Conservation (phyloP, 2,113 vertebrate genomes). For the Canis aureus region DNA sequence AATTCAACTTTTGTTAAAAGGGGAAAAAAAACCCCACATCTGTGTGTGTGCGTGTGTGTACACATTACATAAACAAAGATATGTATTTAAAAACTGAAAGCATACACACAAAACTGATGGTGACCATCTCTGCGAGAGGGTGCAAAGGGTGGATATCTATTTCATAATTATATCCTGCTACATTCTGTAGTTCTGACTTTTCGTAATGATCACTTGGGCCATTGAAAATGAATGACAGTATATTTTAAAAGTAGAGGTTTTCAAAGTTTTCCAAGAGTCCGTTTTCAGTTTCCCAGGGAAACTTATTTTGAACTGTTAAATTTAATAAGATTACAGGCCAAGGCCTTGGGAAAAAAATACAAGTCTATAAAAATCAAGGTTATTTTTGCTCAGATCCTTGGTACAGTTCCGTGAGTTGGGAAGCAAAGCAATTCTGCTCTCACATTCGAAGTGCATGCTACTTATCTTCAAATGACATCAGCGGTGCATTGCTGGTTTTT, state of each 20-base stretch:
- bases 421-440: neutral
- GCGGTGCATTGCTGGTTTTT: fast-evolving
- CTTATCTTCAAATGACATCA: fast-evolving
- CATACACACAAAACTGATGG: neutral
- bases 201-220: neutral
- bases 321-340: constrained; percentile 64
- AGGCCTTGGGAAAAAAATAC: constrained; percentile 58
- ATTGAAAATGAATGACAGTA: neutral
- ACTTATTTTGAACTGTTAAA: constrained; percentile 69
- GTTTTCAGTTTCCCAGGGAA: constrained; percentile 67
- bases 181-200: neutral
- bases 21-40: neutral
- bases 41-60: neutral
- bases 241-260: neutral
- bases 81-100: neutral
- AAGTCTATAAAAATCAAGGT: constrained; percentile 78
- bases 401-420: neutral
- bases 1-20: neutral
- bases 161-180: neutral
- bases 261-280: neutral
- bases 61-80: fast-evolving
- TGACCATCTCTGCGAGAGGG: neutral
- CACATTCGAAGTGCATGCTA: fast-evolving
- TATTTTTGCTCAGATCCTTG: constrained; percentile 67
- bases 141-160: neutral